phyloP scores from a whole-genome alignment of 2,888 invertebrate genomes.

The Cordilura impudica region DNA sequence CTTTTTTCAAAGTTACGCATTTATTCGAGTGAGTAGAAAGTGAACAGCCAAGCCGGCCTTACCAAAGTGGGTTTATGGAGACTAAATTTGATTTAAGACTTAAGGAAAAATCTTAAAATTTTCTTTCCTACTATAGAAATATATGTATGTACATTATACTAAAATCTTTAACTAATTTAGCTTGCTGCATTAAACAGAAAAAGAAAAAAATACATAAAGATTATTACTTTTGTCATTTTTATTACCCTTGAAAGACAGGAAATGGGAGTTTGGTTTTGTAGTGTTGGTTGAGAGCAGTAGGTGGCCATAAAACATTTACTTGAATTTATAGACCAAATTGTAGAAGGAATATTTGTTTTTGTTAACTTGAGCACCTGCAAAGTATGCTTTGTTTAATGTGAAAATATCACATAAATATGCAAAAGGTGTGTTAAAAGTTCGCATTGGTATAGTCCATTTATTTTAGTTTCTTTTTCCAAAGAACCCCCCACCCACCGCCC shows the following conservation, averaged over 20 bases:
- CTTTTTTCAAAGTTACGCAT: conserved; percentile 2
- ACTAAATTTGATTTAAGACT: conserved; percentile 14
- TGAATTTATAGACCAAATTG: neutral
- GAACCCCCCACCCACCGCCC: too few relatives aligned
- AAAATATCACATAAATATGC: conserved; percentile 7
- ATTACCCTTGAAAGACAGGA: conserved; percentile 11
- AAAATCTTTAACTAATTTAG: conserved; percentile 19
- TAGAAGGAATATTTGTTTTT: neutral
- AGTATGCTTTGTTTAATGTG: neutral
- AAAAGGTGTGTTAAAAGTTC: conserved; percentile 9
- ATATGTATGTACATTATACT: too few relatives aligned
- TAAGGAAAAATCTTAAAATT: neutral
- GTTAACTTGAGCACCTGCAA: neutral
- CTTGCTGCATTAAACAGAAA: too few relatives aligned
- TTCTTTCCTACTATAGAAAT: too few relatives aligned
- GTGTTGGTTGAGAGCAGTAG: neutral
- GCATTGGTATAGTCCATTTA: conserved; percentile 12
- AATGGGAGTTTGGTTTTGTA: neutral
- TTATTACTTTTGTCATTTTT: conserved; percentile 36
- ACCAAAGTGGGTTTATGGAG: neutral
- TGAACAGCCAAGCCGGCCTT: neutral
- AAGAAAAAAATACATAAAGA: too few relatives aligned
- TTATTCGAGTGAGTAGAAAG: neutral
- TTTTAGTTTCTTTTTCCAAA: neutral
- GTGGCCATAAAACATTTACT: conserved; percentile 1